These are phyloP conservation scores for Acanthochromis polyacanthus DNA, from an alignment of 2,113 vertebrate species.

Conservation along the genomic window DNA sequence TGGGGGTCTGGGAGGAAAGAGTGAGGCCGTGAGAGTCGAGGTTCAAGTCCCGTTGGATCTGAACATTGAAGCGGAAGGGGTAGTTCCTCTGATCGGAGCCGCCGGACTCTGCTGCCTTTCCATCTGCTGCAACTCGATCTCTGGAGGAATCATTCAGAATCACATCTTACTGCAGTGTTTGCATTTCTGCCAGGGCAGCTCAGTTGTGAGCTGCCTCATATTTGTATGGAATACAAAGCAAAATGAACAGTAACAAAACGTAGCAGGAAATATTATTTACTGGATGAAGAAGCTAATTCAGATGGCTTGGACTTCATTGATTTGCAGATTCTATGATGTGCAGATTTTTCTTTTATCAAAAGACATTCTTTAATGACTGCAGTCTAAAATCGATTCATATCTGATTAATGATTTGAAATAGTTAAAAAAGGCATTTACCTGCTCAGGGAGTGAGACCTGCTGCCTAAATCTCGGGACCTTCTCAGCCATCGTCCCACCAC, in stretches of 20 bases:
- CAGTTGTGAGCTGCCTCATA: not conserved
- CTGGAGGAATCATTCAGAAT: slow-evolving; percentile 52
- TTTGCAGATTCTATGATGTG: too few relatives aligned
- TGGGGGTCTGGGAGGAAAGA: slow-evolving; percentile 77
- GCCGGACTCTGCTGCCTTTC: slow-evolving; percentile 67
- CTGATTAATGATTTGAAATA: not conserved
- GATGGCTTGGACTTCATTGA: too few relatives aligned
- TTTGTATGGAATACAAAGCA: not conserved
- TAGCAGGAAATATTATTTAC: too few relatives aligned
- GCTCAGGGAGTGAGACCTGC: slow-evolving; percentile 86
- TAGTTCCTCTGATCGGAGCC: slow-evolving; percentile 79
- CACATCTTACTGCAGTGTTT: not conserved
- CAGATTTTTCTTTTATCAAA: not conserved
- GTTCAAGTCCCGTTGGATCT: slow-evolving; percentile 73
- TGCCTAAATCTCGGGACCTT: slow-evolving; percentile 88
- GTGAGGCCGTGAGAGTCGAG: slow-evolving; percentile 83
- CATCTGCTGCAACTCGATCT: slow-evolving; percentile 77
- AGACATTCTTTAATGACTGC: too few relatives aligned
- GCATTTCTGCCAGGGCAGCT: not conserved
- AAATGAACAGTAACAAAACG: too few relatives aligned
- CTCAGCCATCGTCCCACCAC: slow-evolving; percentile 97
- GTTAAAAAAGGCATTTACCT: slow-evolving; percentile 60
- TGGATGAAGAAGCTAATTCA: not conserved
- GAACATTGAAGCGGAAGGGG: slow-evolving; percentile 80
- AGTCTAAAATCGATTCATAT: not conserved